Evolutionary conservation across 37 sponge, comb jelly and placozoan species (phyloP), one percentile per base, ranked within the genome.

Genomic region (Tethya wilhelma): DNA sequence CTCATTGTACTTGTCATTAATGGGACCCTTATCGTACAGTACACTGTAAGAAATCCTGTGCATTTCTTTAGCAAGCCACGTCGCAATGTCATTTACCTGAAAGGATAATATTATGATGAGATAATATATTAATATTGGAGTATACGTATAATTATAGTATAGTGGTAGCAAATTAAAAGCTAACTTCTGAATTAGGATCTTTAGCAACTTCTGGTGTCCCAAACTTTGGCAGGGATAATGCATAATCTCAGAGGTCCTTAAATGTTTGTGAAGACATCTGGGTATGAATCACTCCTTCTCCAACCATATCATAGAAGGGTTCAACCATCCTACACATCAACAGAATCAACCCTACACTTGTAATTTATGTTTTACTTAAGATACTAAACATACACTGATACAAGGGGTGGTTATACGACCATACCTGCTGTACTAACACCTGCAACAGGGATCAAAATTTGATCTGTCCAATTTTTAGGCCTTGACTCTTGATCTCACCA

Each of bases 221-320:
- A 84, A 84, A 84, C 46, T 84, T 84, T n/a, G 84, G 84, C 12
- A 84, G 84, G 4, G 11, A 0, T 20, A 84, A 59, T 19, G 84
- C 84, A 84, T 67, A 53, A 31, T 84, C 69, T 23, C 84, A 56
- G 20, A 84, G 76, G 1, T 66, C 77, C 33, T 74, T 45, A 26
- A 67, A 84, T 17, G 36, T 46, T 46, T 84, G 69, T 9, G 77
- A 22, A 31, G n/a, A 84, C 57, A 75, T 67, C 6, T 75, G 60
- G 25, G 77, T 84, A 28, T 75, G 84, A 1, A 84, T 37, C 14
- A 56, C 43, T 25, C 84, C 77, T 26, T 22, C 58, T 39, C 59
- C 77, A 75, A 43, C 53, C 11, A 37, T 56, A 46, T 84, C 84
- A 67, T 56, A 84, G 84, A 84, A 84, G 1, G 84, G 84, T 26